Base-by-base conservation (phyloP, 2,888 invertebrate genomes). In the Lithophane semibrunnea region DNA sequence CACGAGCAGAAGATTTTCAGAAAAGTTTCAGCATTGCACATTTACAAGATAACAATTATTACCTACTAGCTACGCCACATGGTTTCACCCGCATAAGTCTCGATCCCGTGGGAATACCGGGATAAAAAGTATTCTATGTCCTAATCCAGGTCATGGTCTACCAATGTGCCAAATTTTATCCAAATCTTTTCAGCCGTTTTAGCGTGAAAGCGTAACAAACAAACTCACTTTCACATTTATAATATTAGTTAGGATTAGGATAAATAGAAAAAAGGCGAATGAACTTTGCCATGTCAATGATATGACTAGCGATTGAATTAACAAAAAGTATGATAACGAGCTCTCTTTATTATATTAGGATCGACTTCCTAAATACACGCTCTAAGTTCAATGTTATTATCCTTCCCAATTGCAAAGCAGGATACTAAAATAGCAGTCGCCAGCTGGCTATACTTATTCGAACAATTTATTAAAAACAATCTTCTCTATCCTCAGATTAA, bases 351-450 rank as follows among this genome's bases (percentile, higher is more conserved):
- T 63, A 37, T 67, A 12, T 68, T 21, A 67, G 63, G 52, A 3
- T 52, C 29, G 37, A 49, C 4, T 54, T 56, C 24, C 47, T 49
- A 74, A 63, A 67, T 24, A 63, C 47, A 79, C 56, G 13, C 12
- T 52, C 49, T 21, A 69, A 54, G 18, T 65, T 65, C 3, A 82
- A 68, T 44, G 37, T 70, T 75, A 69, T 66, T 69, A 60, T 82
- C 29, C 47, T 52, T 37, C 3, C 18, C 13, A 49, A 68, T 56
- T n/a, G 16, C 42, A 29, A 68, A 63, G 5, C 42, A 54, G 18
- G 16, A 60, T 29, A 47, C 58, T 44, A 54, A 61, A 47, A 47
- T 3, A 80, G 13, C 61, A 29, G 16, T 29, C 13, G 3, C 10
- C 2, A 52, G 24, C 16, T 66, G 21, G 29, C n/a, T 52, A 8